phyloP scores from a whole-genome alignment of 2,797 vertebrate genomes.

The Heteromormyrus szaboi region DNA sequence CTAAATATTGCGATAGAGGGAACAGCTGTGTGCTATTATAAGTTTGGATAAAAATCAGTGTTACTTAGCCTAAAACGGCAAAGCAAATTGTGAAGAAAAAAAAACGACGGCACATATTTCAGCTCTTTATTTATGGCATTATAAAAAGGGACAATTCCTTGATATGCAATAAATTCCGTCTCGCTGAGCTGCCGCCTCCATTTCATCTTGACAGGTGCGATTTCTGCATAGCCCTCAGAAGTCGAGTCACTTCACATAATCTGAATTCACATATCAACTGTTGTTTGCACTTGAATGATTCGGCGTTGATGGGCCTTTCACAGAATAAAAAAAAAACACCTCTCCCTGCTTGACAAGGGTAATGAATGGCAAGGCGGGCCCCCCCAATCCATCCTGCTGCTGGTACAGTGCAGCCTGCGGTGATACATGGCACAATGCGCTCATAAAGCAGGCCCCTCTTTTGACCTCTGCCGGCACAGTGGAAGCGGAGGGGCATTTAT shows the following conservation, averaged over 20 bases:
- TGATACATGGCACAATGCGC: conserved; percentile 79
- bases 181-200: conserved; percentile 75
- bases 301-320: conserved; percentile 72
- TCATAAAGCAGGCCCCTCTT: conserved; percentile 79
- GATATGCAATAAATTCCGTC: conserved; percentile 86
- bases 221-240: conserved; percentile 72
- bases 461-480: conserved; percentile 73
- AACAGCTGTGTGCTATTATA: conserved; percentile 49
- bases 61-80: conserved; percentile 56
- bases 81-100: conserved; percentile 32
- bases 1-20: not conserved
- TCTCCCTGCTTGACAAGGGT: conserved; percentile 68
- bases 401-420: conserved; percentile 56
- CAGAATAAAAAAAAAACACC: conserved; percentile 53
- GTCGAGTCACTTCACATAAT: conserved; percentile 84
- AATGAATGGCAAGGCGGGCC: conserved; percentile 71
- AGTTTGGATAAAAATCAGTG: conserved; percentile 67
- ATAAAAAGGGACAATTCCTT: conserved; percentile 95
- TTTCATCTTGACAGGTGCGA: conserved; percentile 77
- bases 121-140: conserved; percentile 84
- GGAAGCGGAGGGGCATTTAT: conserved; percentile 70
- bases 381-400: conserved; percentile 60
- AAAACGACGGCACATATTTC: conserved; percentile 75
- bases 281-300: conserved; percentile 71
- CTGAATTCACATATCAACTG: conserved; percentile 89